Percentiles rank a stretch among this genome's conserved stretches.
Evolutionary conservation across 23 tunicate genomes (phyloP).

Genomic region (Styela plicata): DNA sequence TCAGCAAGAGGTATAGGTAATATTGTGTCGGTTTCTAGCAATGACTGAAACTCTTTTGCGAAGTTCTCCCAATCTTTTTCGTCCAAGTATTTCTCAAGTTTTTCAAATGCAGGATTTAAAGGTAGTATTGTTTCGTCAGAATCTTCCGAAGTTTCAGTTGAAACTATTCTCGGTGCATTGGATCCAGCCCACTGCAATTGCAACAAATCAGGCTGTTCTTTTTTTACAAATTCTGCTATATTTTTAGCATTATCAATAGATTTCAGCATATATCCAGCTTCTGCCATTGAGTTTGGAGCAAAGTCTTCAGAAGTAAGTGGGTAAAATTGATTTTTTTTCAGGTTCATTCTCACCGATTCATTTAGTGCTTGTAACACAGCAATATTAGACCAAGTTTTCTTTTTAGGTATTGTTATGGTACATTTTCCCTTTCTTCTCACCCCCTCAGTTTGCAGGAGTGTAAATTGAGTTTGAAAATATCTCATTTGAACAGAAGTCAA

Average conservation of each 20-base stretch:
- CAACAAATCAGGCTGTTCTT: neutral
- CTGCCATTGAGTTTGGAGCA: neutral
- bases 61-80: neutral
- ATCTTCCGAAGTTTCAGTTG: neutral
- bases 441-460: neutral
- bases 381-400: constrained; percentile 4
- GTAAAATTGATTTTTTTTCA: neutral
- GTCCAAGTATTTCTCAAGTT: neutral
- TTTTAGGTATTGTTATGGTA: neutral
- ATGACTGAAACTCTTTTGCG: neutral
- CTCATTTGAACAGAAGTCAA: too few relatives aligned
- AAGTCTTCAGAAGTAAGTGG: neutral
- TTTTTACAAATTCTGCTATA: neutral
- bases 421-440: neutral
- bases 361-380: neutral
- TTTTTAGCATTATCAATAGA: neutral
- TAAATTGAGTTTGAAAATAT: too few relatives aligned
- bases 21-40: neutral
- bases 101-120: neutral
- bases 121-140: neutral
- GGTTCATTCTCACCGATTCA: neutral
- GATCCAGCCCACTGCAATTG: neutral
- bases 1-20: neutral
- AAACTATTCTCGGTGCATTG: neutral
- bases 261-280: neutral